A percentile compares a stretch with the other conserved stretches of the same genome.
These are phyloP conservation scores for Prolemur simus DNA, from an alignment of 2,113 vertebrate species.

Conservation along the genomic window DNA sequence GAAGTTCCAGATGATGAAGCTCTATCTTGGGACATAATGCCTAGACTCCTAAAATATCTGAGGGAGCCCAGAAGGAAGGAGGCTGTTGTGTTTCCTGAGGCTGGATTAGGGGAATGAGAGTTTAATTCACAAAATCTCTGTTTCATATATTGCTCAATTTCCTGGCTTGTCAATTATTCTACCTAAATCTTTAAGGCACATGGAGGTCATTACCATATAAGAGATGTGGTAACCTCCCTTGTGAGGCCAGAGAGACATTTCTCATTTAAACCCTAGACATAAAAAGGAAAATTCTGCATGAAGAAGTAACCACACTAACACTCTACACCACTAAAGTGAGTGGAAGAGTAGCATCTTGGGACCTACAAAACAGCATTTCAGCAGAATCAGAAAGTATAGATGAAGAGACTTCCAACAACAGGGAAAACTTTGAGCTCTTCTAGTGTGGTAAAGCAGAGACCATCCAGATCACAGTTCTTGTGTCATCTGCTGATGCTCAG, in stretches of 20 bases:
- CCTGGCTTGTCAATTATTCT: slow-evolving; percentile 43
- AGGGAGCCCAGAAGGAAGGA: neutral
- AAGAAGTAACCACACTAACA: neutral
- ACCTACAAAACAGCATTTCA: neutral
- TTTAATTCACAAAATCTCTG: slow-evolving; percentile 48
- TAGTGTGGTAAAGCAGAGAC: neutral
- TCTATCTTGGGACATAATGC: neutral
- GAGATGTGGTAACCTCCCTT: slow-evolving; percentile 29
- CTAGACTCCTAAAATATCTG: slow-evolving; percentile 42
- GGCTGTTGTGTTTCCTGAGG: slow-evolving; percentile 5
- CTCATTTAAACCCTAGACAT: slow-evolving; percentile 19
- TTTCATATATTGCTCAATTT: slow-evolving; percentile 44
- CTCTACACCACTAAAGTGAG: neutral
- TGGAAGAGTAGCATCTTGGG: neutral
- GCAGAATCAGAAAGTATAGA: neutral
- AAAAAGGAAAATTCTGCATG: neutral
- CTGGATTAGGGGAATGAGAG: slow-evolving; percentile 3
- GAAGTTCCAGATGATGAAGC: slow-evolving; percentile 51
- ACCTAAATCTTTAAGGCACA: slow-evolving; percentile 30
- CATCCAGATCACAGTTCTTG: neutral
- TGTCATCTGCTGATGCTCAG: neutral
- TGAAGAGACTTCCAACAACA: neutral
- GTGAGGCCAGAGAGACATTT: slow-evolving; percentile 19
- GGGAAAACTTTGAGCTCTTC: neutral
- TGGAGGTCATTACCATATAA: neutral